Percentiles rank a stretch among this genome's conserved stretches.
These are phyloP conservation scores for Planiliza haematocheilus DNA, from an alignment of 2,113 vertebrate genomes.

Conservation along the genomic window DNA sequence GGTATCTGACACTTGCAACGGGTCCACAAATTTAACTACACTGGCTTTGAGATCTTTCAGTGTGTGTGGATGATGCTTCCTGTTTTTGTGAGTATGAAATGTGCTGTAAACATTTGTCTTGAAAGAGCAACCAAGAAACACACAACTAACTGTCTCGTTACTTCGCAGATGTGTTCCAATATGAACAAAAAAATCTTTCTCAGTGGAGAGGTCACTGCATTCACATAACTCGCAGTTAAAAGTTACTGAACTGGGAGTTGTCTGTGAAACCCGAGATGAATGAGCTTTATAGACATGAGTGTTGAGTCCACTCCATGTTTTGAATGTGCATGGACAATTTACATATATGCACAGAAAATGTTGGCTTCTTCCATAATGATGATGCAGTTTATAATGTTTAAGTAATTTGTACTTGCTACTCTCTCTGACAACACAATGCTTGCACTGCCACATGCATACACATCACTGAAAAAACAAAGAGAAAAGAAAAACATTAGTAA, in stretches of 20 bases:
- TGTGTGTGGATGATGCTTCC: constrained; percentile 5
- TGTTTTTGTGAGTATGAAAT: background rate
- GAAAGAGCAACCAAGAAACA: constrained; percentile 3
- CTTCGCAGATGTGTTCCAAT: background rate
- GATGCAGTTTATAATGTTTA: background rate
- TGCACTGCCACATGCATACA: constrained; percentile 15
- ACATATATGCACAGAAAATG: too few relatives aligned
- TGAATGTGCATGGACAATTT: too few relatives aligned
- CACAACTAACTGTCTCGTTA: background rate
- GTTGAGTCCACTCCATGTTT: too few relatives aligned
- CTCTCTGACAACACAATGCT: background rate
- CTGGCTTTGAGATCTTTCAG: background rate
- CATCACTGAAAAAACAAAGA: background rate
- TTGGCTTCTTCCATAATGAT: too few relatives aligned
- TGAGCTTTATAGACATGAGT: background rate
- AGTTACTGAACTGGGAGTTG: background rate
- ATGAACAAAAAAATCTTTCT: constrained; percentile 3
- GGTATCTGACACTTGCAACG: background rate
- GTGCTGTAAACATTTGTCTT: constrained; percentile 2
- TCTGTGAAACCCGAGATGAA: background rate
- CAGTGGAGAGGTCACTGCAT: background rate
- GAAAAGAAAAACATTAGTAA: background rate
- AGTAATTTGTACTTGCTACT: constrained; percentile 2
- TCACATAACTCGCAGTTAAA: constrained; percentile 13
- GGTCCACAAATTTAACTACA: background rate